Percentiles rank a stretch among this genome's conserved stretches.
These are phyloP conservation scores for Brachionus sp. DNA, from an alignment of 1,140 invertebrate genomes.

Conservation along the genomic window DNA sequence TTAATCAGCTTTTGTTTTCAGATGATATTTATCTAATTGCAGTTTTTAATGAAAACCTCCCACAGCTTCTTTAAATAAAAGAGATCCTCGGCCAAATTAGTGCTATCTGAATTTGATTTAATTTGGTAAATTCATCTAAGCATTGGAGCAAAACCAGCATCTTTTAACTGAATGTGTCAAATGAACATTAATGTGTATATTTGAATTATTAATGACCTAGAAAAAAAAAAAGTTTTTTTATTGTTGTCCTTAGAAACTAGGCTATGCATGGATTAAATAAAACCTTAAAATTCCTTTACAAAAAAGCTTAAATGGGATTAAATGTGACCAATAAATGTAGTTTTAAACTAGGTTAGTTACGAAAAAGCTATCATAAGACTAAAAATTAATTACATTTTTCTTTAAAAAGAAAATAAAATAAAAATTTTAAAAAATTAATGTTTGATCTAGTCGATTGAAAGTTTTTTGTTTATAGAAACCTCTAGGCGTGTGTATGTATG, in stretches of 20 bases:
- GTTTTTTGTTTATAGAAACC: neutral
- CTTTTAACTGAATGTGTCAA: neutral
- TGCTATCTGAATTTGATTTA: neutral
- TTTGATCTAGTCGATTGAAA: neutral
- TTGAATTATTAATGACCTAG: neutral
- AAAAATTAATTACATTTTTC: neutral
- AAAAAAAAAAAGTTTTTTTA: neutral
- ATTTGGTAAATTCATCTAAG: neutral
- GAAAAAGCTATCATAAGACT: neutral
- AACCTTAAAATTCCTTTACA: neutral
- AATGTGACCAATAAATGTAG: neutral
- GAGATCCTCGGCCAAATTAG: neutral
- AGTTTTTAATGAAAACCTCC: neutral
- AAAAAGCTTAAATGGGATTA: neutral
- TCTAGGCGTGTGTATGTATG: neutral
- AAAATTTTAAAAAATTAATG: neutral
- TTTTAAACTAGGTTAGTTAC: neutral
- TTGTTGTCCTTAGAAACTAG: slow-evolving; percentile 16
- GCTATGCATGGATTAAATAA: slow-evolving; percentile 7
- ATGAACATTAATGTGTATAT: neutral
- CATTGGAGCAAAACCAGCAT: neutral
- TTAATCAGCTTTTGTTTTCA: neutral
- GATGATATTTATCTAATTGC: neutral
- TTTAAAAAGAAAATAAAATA: too few species aligned
- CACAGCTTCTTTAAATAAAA: neutral